phyloP scores from a whole-genome alignment of 2,797 vertebrate species.

The Gymnoscopelus braueri region DNA sequence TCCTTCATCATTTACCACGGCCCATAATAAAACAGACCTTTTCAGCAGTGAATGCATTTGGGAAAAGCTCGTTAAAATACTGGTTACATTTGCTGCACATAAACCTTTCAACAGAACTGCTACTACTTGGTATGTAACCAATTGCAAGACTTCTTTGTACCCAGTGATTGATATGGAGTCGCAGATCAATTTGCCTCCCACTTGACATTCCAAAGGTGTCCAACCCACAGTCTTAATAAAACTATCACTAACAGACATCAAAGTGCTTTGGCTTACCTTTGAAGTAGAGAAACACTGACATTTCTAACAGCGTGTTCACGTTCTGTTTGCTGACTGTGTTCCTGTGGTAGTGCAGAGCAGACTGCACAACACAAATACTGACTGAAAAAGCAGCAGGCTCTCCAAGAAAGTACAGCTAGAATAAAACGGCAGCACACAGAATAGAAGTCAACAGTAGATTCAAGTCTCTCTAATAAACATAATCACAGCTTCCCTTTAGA shows the following conservation, averaged over 20 bases:
- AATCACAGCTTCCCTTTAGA: neutral
- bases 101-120: conserved; percentile 3
- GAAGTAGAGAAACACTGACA: conserved; percentile 20
- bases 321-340: conserved; percentile 22
- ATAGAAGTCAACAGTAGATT: neutral
- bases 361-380: conserved; percentile 7
- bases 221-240: conserved; percentile 29
- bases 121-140: neutral
- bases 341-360: conserved; percentile 7
- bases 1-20: conserved; percentile 47
- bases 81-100: neutral
- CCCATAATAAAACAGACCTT: conserved; percentile 24
- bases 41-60: conserved; percentile 17
- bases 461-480: too few species aligned
- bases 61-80: neutral
- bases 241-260: conserved; percentile 40
- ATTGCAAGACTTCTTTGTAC: conserved; percentile 17
- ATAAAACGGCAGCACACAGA: neutral
- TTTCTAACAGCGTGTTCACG: conserved; percentile 11
- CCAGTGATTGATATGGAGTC: conserved; percentile 27
- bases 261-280: conserved; percentile 41
- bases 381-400: neutral
- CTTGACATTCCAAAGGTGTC: conserved; percentile 26
- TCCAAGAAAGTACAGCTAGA: conserved; percentile 1
- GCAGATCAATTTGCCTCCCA: conserved; percentile 26